Base-by-base conservation (phyloP, 92 coral and sea anemone genomes). In the Meandrina meandrites region DNA sequence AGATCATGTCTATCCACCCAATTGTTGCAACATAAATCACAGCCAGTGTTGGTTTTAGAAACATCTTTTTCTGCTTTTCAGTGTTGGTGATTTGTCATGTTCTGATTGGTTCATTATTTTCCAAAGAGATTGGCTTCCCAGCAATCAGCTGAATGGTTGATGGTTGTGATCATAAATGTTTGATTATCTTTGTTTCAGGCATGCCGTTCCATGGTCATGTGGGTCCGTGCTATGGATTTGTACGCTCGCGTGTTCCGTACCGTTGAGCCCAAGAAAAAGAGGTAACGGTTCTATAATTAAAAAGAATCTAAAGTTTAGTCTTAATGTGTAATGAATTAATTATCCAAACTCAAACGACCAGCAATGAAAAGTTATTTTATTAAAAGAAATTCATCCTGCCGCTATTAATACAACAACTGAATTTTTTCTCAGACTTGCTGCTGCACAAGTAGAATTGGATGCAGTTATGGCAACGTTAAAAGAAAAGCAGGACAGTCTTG, bases 141-240 rank as follows among this genome's bases (percentile, higher is more conserved):
- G 48, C 48, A 45, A 45, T 45, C 4, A 64, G 31, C 30, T n/a
- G 32, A 24, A 64, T 3, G 11, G 24, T 64, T 21, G 66, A 18
- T 24, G 24, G n/a, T 9, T 3, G 6, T 24, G 19, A 58, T 17
- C 21, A 1, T n/a, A 21, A 47, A 24, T 21, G 40, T 13, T 42
- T 69, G 24, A 22, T 16, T 62, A 8, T 36, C 34, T 9, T 17
- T 40, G 27, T 9, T 56, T 87, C 54, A 96, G 98, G 99, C 99
- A 24, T 96, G 99, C 75, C 93, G 94, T 37, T 96, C 99, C 64
- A 95, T 96, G 99, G 98, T 94, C 28, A 96, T 96, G 99, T 96
- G 99, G 99, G 99, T 96, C 1, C 93, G 99, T 22, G 99, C 99
- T 11, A 95, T 95, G 96, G 99, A 96, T 76, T 90, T 96, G 67